phyloP scores from a whole-genome alignment of 1,140 invertebrate species.

The Frieseomelitta varia region DNA sequence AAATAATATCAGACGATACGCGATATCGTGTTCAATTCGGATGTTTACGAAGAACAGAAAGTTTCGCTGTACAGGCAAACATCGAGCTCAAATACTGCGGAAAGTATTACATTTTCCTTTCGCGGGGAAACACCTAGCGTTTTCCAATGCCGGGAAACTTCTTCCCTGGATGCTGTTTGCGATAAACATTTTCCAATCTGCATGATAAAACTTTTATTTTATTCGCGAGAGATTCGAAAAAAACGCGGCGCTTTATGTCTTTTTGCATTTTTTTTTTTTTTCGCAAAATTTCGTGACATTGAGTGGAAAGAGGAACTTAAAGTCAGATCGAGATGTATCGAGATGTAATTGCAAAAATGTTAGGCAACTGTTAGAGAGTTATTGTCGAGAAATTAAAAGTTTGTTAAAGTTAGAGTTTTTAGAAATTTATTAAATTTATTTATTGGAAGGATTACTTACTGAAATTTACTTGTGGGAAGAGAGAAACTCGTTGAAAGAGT shows the following conservation, averaged over 20 bases:
- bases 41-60: background rate
- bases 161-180: no score
- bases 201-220: background rate
- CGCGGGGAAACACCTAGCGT: background rate
- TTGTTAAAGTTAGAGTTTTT: no score
- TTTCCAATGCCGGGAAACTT: background rate
- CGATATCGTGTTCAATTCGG: background rate
- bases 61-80: background rate
- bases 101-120: conserved; percentile 15
- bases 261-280: background rate
- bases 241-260: no score
- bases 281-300: background rate
- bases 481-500: no score
- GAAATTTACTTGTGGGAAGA: no score
- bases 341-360: background rate
- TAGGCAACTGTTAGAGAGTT: no score
- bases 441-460: no score
- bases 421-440: no score
- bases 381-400: no score
- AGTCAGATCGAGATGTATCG: background rate
- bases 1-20: background rate
- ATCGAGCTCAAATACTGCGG: conserved; percentile 1
- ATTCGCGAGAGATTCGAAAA: background rate
- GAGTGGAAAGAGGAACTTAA: background rate
- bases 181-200: background rate